Evolutionary conservation across 2,113 vertebrate genomes (phyloP), one percentile per base, ranked within the genome.

Genomic region (Brachyhypopomus occidentalis): DNA sequence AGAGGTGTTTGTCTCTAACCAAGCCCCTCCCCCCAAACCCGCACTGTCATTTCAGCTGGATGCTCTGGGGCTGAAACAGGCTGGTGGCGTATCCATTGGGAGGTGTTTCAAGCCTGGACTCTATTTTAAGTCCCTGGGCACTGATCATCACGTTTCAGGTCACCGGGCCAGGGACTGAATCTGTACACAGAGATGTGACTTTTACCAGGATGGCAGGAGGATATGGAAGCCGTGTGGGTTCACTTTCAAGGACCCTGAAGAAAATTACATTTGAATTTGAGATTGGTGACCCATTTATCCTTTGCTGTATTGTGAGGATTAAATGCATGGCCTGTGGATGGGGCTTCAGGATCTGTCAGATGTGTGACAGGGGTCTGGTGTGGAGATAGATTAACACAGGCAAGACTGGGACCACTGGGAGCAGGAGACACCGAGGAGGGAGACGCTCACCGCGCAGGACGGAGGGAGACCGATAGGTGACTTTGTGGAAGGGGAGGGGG

Each of bases 251-350:
- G 72, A 75, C 82, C 77, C 77, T 22, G 23, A 70, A 77, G 82
- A 79, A 75, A 79, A 79, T 83, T 83, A 83, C 82, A 83, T 83
- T 83, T 79, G 66, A 83, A 83, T 83, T 83, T 79, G 77, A 83
- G 82, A 83, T 79, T 83, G 77, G 77, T 79, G 77, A 83, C 77
- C 75, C 77, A 58, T 20, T 30, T 41, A 38, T 83, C 36, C 82
- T 62, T 79, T 23, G n/a, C 75, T 55, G 69, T 75, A 78, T 78
- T 75, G 82, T 79, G 82, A 52, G 78, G 70, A 83, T 78, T 71
- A 83, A 83, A 83, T 79, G 79, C 81, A 73, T 77, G 78, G 78
- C 74, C 48, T 73, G 67, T 81, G 83, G 78, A 67, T 77, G 38
- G 34, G 36, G 25, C 78, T 77, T 69, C 9, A 25, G 69, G 78